Evolutionary conservation across 2,113 vertebrate species (phyloP), one percentile per base, ranked within the genome.

Genomic region (Columba janthina): DNA sequence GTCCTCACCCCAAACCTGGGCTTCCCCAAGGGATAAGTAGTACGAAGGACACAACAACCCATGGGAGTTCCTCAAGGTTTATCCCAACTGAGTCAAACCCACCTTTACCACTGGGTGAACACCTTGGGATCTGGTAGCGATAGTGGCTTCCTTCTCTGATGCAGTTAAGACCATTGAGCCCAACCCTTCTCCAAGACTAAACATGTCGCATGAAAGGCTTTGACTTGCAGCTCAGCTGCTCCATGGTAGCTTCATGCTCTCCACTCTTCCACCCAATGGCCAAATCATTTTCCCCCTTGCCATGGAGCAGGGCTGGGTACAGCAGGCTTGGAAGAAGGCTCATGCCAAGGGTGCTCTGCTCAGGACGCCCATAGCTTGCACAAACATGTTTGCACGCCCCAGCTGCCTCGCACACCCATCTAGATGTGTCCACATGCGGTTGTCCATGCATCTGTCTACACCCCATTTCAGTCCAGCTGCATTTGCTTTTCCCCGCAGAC

Each of bases 191-290:
- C 51, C 66, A 51, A 11, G 71, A 64, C 0, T 2, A 61, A 50
- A 42, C 0, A 1, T 48, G 46, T 54, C 3, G 1, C 9, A 25
- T 0, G 0, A 0, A 0, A 18, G 16, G 11, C 79, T 89, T 80
- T 56, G 64, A 18, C 57, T 56, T 1, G 18, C 65, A 71, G 26
- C 11, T 44, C 61, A 65, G 50, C 51, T 83, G 32, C 15, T 69
- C 61, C 62, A 34, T 1, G 1, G 11, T 13, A n/a, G 15, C 62
- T 70, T 70, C 56, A 32, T 28, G 42, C n/a, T 84, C 26, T 77
- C 60, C 34, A 5, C 15, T 82, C 50, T 82, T 85, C 53, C 60
- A 69, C 9, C 11, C 50, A 61, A 34, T 2, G 11, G 36, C 15
- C 46, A 58, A 72, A 67, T 42, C 42, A 20, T 64, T 90, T 74